Conservation (phyloP, 1,140 invertebrate genomes). For the Campodea augens region DNA sequence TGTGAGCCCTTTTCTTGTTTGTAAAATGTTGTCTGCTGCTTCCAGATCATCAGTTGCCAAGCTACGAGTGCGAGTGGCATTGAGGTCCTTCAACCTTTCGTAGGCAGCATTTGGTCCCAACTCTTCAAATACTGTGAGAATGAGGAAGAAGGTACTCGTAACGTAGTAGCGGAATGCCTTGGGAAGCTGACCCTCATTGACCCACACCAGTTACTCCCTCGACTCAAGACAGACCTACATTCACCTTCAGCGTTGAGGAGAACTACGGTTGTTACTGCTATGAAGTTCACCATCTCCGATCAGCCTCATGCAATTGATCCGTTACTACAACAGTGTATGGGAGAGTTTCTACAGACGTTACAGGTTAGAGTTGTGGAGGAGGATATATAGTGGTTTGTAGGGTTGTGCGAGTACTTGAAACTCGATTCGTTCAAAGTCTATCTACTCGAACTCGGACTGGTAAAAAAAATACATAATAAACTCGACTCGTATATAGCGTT, state of each 20-base stretch:
- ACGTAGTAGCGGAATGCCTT: constrained; percentile 95
- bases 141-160: constrained; percentile 87
- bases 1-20: no score
- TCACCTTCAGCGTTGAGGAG: constrained; percentile 69
- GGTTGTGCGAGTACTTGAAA: no score
- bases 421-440: no score
- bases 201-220: constrained; percentile 57
- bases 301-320: constrained; percentile 85
- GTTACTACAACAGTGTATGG: constrained; percentile 70
- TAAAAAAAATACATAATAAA: no score
- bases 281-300: constrained; percentile 96
- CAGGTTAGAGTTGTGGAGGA: no score
- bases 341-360: constrained; percentile 65
- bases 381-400: no score
- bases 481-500: no score
- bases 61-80: constrained; percentile 55
- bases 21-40: no score
- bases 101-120: constrained; percentile 71
- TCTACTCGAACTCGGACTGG: no score
- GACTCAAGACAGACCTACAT: constrained; percentile 52
- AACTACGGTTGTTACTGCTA: constrained; percentile 92
- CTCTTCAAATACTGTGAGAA: constrained; percentile 89
- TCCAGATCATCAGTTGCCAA: constrained; percentile 69
- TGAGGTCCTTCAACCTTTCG: constrained; percentile 59
- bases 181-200: constrained; percentile 94